Percentiles rank a stretch among this genome's conserved stretches.
Evolutionary conservation across 2,888 invertebrate genomes (phyloP).

Genomic region (Endomychus coccineus): DNA sequence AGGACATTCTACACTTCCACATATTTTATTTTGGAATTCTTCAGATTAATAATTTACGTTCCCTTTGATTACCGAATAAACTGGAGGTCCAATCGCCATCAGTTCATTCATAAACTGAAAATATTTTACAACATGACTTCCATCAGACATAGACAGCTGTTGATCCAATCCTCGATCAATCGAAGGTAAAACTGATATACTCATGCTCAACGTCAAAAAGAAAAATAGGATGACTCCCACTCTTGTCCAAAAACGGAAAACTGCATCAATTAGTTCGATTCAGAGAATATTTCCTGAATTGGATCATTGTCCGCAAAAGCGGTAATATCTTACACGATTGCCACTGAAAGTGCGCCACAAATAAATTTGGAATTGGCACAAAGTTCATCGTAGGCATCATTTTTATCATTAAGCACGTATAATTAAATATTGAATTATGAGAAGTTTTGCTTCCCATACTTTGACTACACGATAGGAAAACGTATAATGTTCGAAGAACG

Average conservation of each 20-base stretch:
- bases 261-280: not conserved
- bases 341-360: too few relatives aligned
- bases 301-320: too few relatives aligned
- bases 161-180: constrained; percentile 86
- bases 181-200: constrained; percentile 64
- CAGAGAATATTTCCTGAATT: not conserved
- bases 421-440: too few relatives aligned
- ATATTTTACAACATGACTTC: constrained; percentile 85
- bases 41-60: constrained; percentile 65
- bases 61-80: constrained; percentile 84
- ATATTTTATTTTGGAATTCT: constrained; percentile 65
- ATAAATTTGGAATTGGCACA: too few relatives aligned
- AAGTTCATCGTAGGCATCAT: too few relatives aligned
- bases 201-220: constrained; percentile 57
- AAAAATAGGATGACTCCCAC: constrained; percentile 60
- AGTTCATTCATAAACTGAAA: constrained; percentile 64
- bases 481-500: too few relatives aligned
- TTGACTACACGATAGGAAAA: too few relatives aligned
- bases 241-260: constrained; percentile 4
- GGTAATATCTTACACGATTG: too few relatives aligned
- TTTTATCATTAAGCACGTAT: too few relatives aligned
- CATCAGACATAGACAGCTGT: constrained; percentile 80
- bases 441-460: too few relatives aligned
- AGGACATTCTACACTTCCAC: constrained; percentile 64
- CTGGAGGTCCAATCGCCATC: constrained; percentile 83